Evolutionary conservation across 2,888 invertebrate genomes (phyloP).

Genomic region (Lasioglossum malachurum): DNA sequence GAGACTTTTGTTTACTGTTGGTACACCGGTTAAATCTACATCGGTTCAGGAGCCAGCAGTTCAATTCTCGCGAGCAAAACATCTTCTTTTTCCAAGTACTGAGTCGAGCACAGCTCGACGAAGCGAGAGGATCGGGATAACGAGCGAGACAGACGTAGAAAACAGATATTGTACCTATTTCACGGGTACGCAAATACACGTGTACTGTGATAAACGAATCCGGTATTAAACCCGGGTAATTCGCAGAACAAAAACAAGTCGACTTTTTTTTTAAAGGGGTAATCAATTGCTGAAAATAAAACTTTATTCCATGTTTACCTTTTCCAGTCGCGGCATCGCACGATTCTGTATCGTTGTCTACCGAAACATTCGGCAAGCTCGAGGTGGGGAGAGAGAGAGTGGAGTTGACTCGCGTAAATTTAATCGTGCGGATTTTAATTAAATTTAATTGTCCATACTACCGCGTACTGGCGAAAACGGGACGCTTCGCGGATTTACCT

Average conservation of each 20-base stretch:
- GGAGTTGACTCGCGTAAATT: background rate
- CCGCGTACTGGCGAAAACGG: background rate
- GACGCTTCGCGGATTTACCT: constrained; percentile 24
- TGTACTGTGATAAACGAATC: no score
- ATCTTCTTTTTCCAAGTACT: background rate
- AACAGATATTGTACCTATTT: background rate
- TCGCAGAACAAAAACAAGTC: no score
- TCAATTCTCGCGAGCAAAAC: constrained; percentile 1
- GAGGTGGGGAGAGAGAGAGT: background rate
- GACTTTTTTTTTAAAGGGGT: no score
- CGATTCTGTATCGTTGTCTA: background rate
- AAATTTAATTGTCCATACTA: background rate
- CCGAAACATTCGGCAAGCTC: background rate
- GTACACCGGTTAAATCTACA: background rate
- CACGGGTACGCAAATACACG: no score
- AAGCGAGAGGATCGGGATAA: background rate
- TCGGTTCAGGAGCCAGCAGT: background rate
- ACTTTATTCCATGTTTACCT: background rate
- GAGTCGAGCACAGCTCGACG: background rate
- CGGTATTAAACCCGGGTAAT: no score
- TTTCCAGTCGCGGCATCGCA: background rate
- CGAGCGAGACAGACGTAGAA: background rate
- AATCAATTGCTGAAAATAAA: background rate
- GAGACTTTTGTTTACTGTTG: constrained; percentile 41
- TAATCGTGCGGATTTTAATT: background rate